These are phyloP conservation scores for Typhlichthys eigenmanni DNA, from an alignment of 2,797 vertebrate species.

Conservation along the genomic window DNA sequence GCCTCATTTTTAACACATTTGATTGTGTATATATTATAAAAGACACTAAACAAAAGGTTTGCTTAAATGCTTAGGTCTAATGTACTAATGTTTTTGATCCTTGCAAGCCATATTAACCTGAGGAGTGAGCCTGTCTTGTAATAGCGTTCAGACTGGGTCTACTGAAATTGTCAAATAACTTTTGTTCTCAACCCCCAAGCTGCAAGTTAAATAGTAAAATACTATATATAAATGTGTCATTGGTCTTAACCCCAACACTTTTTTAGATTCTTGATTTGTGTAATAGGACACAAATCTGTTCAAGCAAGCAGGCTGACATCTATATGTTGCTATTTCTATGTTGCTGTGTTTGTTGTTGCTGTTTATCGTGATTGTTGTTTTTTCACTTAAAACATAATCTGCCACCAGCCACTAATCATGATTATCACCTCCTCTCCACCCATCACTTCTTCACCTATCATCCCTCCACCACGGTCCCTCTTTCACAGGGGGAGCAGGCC, in stretches of 20 bases:
- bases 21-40: not conserved
- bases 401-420: not conserved
- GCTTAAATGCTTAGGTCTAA: not conserved
- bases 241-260: too few relatives aligned
- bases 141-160: slow-evolving; percentile 10
- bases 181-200: too few relatives aligned
- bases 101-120: not conserved
- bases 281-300: slow-evolving; percentile 3
- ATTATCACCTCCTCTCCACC: slow-evolving; percentile 7
- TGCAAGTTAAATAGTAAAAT: too few relatives aligned
- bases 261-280: not conserved
- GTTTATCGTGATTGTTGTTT: not conserved
- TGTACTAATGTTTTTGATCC: not conserved
- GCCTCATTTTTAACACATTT: too few relatives aligned
- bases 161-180: slow-evolving; percentile 1
- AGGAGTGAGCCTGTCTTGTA: not conserved
- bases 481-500: slow-evolving; percentile 90
- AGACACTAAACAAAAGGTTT: not conserved
- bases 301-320: slow-evolving; percentile 1
- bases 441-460: not conserved
- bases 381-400: too few relatives aligned
- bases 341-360: not conserved
- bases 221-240: too few relatives aligned
- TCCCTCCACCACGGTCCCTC: slow-evolving; percentile 7
- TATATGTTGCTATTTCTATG: not conserved